Percentiles rank a stretch among this genome's conserved stretches.
These are phyloP conservation scores for Ictalurus punctatus DNA, from an alignment of 2,113 vertebrate species.

Conservation along the genomic window DNA sequence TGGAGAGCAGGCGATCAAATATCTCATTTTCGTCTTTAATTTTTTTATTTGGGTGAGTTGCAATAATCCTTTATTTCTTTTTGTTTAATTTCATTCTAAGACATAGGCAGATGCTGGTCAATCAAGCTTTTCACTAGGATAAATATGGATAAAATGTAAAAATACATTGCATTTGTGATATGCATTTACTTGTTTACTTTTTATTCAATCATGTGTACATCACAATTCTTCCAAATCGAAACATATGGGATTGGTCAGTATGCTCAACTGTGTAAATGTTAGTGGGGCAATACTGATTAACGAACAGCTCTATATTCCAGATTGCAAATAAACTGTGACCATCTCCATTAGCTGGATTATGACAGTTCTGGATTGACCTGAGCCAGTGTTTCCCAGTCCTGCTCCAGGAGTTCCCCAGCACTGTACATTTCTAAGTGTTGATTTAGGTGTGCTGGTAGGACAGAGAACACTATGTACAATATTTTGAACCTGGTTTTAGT, in stretches of 20 bases:
- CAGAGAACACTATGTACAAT: background rate
- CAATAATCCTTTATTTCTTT: background rate
- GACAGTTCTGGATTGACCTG: background rate
- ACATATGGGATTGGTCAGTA: background rate
- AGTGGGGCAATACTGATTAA: background rate
- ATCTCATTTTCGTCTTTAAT: conserved; percentile 79
- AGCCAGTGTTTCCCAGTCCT: background rate
- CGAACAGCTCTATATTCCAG: background rate
- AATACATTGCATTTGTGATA: background rate
- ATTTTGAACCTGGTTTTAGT: background rate
- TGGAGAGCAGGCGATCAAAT: conserved; percentile 71
- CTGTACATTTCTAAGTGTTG: background rate
- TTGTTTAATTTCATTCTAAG: background rate
- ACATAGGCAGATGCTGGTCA: background rate
- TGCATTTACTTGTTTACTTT: background rate
- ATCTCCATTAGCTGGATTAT: background rate
- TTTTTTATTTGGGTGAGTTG: conserved; percentile 82
- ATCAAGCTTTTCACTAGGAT: background rate
- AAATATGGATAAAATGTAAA: background rate
- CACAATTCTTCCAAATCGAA: background rate
- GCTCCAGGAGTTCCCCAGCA: background rate
- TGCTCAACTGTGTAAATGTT: background rate
- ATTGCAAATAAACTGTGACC: background rate
- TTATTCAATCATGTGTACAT: background rate
- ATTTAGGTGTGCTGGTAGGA: background rate